Conservation (phyloP, 2,113 vertebrate species). For the Sinocyclocheilus maitianheensis region DNA sequence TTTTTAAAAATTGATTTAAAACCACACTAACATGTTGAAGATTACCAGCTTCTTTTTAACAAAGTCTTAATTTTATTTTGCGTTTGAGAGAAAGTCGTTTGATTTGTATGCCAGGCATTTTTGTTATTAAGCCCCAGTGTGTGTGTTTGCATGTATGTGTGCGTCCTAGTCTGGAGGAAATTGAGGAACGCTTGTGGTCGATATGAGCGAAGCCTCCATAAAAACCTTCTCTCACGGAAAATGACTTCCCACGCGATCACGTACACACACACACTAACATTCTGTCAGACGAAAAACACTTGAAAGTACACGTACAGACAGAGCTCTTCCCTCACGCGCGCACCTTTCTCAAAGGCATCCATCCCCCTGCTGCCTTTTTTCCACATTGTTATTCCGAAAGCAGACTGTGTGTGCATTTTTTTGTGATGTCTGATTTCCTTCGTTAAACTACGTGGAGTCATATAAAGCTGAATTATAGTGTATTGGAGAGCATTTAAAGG, state of each 20-base stretch:
- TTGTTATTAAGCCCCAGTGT: conserved; percentile 49
- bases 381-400: conserved; percentile 48
- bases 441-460: conserved; percentile 53
- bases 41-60: conserved; percentile 12
- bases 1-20: not conserved
- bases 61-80: not conserved
- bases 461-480: conserved; percentile 58
- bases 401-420: conserved; percentile 18
- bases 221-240: conserved; percentile 75
- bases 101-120: conserved; percentile 48
- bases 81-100: conserved; percentile 1
- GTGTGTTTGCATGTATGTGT: conserved; percentile 64
- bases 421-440: conserved; percentile 56
- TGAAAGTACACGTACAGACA: conserved; percentile 15
- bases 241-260: conserved; percentile 70
- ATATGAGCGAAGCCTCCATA: conserved; percentile 70
- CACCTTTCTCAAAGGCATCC: conserved; percentile 49
- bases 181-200: conserved; percentile 67
- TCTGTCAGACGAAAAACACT: conserved; percentile 9
- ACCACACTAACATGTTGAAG: not conserved
- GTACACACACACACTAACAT: conserved; percentile 42
- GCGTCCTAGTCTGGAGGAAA: conserved; percentile 46
- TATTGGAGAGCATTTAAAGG: conserved; percentile 50
- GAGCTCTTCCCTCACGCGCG: not conserved
- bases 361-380: conserved; percentile 57